Base-by-base conservation (phyloP, 2,797 vertebrate genomes). In the Eupleurogrammus muticus region DNA sequence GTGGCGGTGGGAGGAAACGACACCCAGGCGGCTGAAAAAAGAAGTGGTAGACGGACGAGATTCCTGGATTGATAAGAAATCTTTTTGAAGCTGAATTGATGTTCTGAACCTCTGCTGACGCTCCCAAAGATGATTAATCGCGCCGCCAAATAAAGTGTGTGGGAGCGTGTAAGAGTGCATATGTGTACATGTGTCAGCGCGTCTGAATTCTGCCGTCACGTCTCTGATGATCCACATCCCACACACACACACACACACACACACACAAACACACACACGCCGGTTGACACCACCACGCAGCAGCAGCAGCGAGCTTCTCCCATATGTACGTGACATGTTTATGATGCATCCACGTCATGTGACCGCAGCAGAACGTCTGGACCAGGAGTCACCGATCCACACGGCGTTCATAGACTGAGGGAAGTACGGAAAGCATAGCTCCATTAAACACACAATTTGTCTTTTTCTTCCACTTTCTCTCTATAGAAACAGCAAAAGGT, bases 241-340 rank as follows among this genome's bases (percentile, higher is more conserved):
- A 87, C 87, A 64, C 72, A 34, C 70, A 62, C 55, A 20, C 55
- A 28, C 87, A 87, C 87, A 64, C 72, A 34, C 70, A 62, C 55
- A 20, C 55, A n/a, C n/a, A n/a, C n/a, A n/a, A n/a, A n/a, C 87
- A 87, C 87, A 64, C 72, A 32, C 70, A 62, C 55, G 23, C 55
- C 0, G 28, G 57, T 59, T 20, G 49, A 60, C 28, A 47, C 63
- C 68, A 34, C 42, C 63, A 62, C 2, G 36, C 66, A 71, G 58
- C 73, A 68, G 68, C n/a, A n/a, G n/a, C 73, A 74, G 57, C 5
- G 67, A 75, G 40, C 52, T 24, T 63, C 74, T 66, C 73, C 52
- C 66, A 75, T 66, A 70, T 66, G 74, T 54, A 62, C 19, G 60
- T 64, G 60, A 54, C 36, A 54, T 63, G 72, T 55, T 42, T 66